These are phyloP conservation scores for Nicator chloris DNA, from an alignment of 2,113 vertebrate genomes.

Conservation along the genomic window DNA sequence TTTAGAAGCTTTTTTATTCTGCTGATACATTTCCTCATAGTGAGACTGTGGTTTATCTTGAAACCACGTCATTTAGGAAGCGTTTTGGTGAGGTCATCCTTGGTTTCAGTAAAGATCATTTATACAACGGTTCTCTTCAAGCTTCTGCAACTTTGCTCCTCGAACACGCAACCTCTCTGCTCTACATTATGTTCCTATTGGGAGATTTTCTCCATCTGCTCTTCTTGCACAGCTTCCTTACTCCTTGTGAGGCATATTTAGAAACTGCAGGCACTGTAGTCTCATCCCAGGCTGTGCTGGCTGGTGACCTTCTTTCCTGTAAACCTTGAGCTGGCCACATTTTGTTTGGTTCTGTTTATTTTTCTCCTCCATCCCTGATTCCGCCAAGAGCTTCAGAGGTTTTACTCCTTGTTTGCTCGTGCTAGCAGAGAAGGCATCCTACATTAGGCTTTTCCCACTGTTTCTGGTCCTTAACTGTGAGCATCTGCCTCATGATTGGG, in stretches of 20 bases:
- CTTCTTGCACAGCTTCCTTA: background rate
- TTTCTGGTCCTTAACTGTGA: background rate
- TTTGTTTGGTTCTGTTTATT: background rate
- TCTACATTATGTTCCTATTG: fast-evolving
- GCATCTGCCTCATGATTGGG: background rate
- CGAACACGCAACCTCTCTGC: background rate
- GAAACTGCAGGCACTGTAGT: background rate
- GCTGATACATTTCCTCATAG: background rate
- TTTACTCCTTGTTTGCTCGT: fast-evolving
- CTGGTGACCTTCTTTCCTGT: background rate
- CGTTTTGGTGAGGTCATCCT: conserved; percentile 3
- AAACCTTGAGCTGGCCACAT: background rate
- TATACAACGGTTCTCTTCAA: background rate
- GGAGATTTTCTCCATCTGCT: background rate
- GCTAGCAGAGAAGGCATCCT: background rate
- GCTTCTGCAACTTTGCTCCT: background rate
- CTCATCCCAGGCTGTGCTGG: background rate
- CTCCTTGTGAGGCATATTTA: background rate
- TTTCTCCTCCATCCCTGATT: background rate
- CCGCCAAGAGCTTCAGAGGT: background rate
- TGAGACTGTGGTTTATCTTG: background rate
- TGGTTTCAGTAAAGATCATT: conserved; percentile 29
- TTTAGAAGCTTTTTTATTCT: background rate
- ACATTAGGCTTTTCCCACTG: background rate
- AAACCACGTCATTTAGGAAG: background rate